phyloP scores from a whole-genome alignment of 2,888 invertebrate genomes.

The Watsonalla cultraria region DNA sequence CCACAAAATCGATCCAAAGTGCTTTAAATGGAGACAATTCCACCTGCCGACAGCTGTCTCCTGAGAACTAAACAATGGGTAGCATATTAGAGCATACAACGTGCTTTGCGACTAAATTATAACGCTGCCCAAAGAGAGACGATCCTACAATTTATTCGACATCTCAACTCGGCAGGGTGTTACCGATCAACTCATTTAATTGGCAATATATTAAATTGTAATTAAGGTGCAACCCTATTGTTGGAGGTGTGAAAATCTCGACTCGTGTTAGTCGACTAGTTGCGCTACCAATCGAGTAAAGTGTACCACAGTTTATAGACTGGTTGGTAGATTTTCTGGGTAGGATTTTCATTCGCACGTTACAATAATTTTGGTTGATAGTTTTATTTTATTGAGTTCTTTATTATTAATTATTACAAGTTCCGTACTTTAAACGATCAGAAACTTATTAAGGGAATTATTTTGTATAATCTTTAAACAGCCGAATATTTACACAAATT shows the following conservation, averaged over 20 bases:
- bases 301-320: conserved; percentile 3
- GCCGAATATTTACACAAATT: too few species aligned
- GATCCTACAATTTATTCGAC: conserved; percentile 18
- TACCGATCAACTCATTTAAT: conserved; percentile 68
- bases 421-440: too few species aligned
- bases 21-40: conserved; percentile 30
- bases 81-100: not conserved
- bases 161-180: conserved; percentile 42
- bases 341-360: not conserved
- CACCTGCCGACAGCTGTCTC: conserved; percentile 33
- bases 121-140: conserved; percentile 13
- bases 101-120: conserved; percentile 20
- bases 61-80: conserved; percentile 25
- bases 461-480: too few species aligned
- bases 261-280: conserved; percentile 33
- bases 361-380: not conserved
- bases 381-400: not conserved
- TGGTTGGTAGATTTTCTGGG: not conserved
- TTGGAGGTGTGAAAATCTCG: conserved; percentile 58
- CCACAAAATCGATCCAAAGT: conserved; percentile 1
- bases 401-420: too few species aligned
- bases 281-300: conserved; percentile 19
- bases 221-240: conserved; percentile 66
- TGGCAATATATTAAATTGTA: conserved; percentile 76
- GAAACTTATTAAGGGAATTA: too few species aligned